These are phyloP conservation scores for Drosophila malerkotliana DNA, from an alignment of 1,140 invertebrate species.

Conservation along the genomic window DNA sequence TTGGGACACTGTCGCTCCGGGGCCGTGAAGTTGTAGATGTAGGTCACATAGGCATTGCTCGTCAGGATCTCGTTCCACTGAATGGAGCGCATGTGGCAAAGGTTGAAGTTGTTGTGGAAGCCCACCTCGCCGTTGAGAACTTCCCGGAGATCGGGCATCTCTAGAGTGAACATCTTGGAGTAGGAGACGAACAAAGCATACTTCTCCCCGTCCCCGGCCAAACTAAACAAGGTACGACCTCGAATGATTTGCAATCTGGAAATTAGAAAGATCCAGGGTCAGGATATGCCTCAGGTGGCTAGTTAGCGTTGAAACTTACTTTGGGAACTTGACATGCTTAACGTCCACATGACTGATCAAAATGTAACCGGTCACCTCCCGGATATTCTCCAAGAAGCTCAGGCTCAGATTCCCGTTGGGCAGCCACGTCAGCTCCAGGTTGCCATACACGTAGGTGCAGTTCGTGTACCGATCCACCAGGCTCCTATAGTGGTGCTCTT, in stretches of 20 bases:
- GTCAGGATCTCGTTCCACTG: conserved; percentile 97
- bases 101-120: conserved; percentile 96
- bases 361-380: conserved; percentile 98
- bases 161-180: conserved; percentile 94
- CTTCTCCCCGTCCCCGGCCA: conserved; percentile 91
- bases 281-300: not conserved
- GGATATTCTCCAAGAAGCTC: conserved; percentile 96
- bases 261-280: not conserved
- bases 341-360: conserved; percentile 97
- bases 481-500: conserved; percentile 96
- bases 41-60: conserved; percentile 51
- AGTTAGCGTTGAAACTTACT: conserved; percentile 50
- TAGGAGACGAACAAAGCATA: conserved; percentile 94
- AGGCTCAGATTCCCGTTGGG: conserved; percentile 93
- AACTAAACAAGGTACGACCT: conserved; percentile 94
- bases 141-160: conserved; percentile 95
- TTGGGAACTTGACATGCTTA: conserved; percentile 92
- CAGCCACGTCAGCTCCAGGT: conserved; percentile 97
- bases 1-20: conserved; percentile 91
- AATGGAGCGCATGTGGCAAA: conserved; percentile 97
- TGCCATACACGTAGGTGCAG: conserved; percentile 99
- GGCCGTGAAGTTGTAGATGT: conserved; percentile 93
- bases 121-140: conserved; percentile 95
- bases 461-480: conserved; percentile 96
- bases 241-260: conserved; percentile 95